These are phyloP conservation scores for Takifugu rubripes DNA, from an alignment of 2,797 vertebrate genomes.

Conservation along the genomic window DNA sequence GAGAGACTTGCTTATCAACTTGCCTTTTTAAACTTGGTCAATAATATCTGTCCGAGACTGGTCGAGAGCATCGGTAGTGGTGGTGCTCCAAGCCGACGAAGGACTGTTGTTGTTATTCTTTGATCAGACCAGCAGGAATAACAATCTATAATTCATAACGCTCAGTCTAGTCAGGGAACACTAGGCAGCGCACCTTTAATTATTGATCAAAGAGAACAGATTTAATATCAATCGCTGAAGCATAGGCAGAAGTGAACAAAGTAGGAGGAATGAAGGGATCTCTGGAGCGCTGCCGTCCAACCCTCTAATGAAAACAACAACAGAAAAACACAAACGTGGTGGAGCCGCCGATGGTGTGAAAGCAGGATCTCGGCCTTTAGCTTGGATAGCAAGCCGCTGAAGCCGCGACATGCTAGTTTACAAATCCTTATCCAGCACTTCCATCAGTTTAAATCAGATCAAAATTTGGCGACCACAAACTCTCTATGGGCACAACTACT, in stretches of 20 bases:
- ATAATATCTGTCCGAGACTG: constrained; percentile 4
- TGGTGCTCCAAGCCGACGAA: constrained; percentile 45
- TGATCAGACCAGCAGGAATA: constrained; percentile 75
- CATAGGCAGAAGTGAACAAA: constrained; percentile 61
- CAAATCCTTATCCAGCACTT: constrained; percentile 30
- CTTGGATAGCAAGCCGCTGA: constrained; percentile 21
- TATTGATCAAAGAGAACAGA: constrained; percentile 76
- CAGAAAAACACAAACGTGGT: constrained; percentile 26
- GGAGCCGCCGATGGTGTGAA: constrained; percentile 20
- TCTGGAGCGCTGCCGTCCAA: constrained; percentile 40
- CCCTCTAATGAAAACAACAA: constrained; percentile 52
- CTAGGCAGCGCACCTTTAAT: constrained; percentile 69
- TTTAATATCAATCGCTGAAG: constrained; percentile 73
- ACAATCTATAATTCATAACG: constrained; percentile 72
- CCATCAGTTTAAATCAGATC: constrained; percentile 11
- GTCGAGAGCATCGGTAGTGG: constrained; percentile 42
- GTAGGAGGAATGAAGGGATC: constrained; percentile 49
- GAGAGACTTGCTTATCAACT: too few relatives aligned
- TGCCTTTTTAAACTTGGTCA: too few relatives aligned
- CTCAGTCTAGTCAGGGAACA: constrained; percentile 73
- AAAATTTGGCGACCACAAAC: constrained; percentile 10
- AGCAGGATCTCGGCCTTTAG: constrained; percentile 40
- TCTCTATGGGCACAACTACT: not conserved
- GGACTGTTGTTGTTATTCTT: constrained; percentile 71
- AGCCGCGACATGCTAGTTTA: constrained; percentile 17